phyloP scores from a whole-genome alignment of 2,888 invertebrate species.

The Halictus ligatus region DNA sequence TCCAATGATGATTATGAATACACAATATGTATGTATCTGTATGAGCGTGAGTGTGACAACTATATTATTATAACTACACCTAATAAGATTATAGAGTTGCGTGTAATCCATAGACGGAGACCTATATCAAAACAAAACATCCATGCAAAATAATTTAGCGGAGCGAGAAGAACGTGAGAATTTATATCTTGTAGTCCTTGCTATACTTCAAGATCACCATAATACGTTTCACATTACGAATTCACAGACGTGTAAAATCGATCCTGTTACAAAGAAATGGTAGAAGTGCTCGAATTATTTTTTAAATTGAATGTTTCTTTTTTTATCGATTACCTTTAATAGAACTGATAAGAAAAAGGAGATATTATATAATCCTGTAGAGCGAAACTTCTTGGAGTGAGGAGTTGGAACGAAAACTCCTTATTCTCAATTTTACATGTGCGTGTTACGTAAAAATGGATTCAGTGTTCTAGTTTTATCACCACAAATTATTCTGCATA shows the following conservation, averaged over 20 bases:
- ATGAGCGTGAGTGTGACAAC: slow-evolving; percentile 53
- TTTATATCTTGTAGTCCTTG: slow-evolving; percentile 53
- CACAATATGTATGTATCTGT: slow-evolving; percentile 50
- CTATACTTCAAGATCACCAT: slow-evolving; percentile 58
- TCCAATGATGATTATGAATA: slow-evolving; percentile 30
- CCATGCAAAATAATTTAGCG: slow-evolving; percentile 46
- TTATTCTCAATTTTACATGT: slow-evolving; percentile 1
- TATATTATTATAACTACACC: slow-evolving; percentile 61
- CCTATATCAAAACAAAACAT: slow-evolving; percentile 51
- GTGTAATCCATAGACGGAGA: slow-evolving; percentile 59
- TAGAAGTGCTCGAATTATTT: slow-evolving; percentile 12
- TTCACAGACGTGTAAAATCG: slow-evolving; percentile 47
- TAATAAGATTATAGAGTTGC: slow-evolving; percentile 59
- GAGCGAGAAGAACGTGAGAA: slow-evolving; percentile 40
- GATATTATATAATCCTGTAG: background rate
- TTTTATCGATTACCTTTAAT: slow-evolving; percentile 7
- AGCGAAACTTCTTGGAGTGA: background rate
- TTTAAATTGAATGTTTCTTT: slow-evolving; percentile 13
- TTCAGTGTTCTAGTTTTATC: slow-evolving; percentile 12
- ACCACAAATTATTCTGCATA: background rate
- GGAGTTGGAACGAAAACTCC: slow-evolving; percentile 2
- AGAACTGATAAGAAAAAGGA: background rate
- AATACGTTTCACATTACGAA: slow-evolving; percentile 44
- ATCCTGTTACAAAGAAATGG: slow-evolving; percentile 10
- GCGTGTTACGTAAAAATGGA: background rate